phyloP scores from a whole-genome alignment of 2,797 vertebrate species.

The Lepidocolaptes lacrymiger region DNA sequence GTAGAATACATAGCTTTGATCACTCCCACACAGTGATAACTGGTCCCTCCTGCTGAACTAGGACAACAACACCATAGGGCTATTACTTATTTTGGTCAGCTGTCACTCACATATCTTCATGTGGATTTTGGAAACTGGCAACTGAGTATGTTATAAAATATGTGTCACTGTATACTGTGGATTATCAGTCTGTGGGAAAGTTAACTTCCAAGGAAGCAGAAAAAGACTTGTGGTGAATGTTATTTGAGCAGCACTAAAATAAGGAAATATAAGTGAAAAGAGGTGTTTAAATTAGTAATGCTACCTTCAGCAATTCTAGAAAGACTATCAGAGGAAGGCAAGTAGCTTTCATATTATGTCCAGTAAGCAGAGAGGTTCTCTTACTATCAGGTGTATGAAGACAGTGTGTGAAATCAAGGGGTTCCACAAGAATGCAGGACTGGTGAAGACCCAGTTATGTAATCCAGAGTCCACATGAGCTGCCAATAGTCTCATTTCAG shows the following conservation, averaged over 20 bases:
- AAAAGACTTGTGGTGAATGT: not conserved
- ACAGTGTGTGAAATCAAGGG: not conserved
- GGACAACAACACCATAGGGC: not conserved
- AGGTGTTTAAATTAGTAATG: not conserved
- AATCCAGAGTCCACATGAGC: not conserved
- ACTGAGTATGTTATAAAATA: not conserved
- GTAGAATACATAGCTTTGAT: too few species aligned
- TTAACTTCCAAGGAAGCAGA: not conserved
- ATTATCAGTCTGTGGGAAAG: not conserved
- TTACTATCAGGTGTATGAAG: not conserved
- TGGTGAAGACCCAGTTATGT: not conserved
- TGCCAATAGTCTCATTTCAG: not conserved
- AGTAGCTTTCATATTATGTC: not conserved
- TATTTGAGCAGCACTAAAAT: not conserved
- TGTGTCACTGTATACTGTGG: not conserved
- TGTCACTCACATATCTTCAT: not conserved
- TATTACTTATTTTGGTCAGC: not conserved
- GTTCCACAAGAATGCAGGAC: not conserved
- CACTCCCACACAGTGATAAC: too few species aligned
- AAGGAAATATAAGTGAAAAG: not conserved
- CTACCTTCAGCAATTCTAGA: not conserved
- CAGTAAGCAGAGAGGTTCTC: not conserved
- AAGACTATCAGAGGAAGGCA: not conserved
- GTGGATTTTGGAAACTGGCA: not conserved
- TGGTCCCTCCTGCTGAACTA: too few species aligned